Base-by-base conservation (phyloP, 2,797 vertebrate species). In the Natrix natrix region DNA sequence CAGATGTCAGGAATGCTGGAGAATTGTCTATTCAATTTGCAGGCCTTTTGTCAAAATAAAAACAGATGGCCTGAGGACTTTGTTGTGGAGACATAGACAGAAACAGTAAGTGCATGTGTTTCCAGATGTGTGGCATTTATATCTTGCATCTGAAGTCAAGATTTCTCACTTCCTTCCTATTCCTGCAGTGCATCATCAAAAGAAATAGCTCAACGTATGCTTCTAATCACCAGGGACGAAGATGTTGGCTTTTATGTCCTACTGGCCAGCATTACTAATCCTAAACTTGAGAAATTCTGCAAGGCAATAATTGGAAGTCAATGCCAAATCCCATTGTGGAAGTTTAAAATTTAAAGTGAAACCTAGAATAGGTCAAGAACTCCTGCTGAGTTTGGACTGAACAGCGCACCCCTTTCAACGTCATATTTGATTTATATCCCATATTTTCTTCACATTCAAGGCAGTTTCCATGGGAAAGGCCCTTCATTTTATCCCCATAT, bases 51-150 rank as follows among this genome's bases (percentile, higher is more conserved):
- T 61, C 13, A 88, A 24, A 83, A 55, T 54, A 86, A 86, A 90
- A 92, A 17, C 83, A 20, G 11, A 55, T 74, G 63, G 37, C 24
- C 48, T 3, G 26, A 52, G 1, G 48, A 16, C 12, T 91, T n/a
- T 87, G 55, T 10, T 90, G 16, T 57, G 22, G 43, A 1, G 26
- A 32, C 48, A 22, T n/a, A 24, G 69, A 4, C 26, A 83, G 60
- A 83, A 56, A 83, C 88, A 55, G n/a, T 89, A 28, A 20, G 69
- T 90, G 66, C 1, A 6, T 92, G 83, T 95, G 89, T 94, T 95
- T 94, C 74, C 93, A 88, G 94, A 93, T 95, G 93, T 92, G 95
- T 11, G 0, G 32, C 86, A 91, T 93, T 92, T 94, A 93, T 89
- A 24, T 17, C 0, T n/a, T 0, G 0, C 37, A 37, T 93, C 86